Evolutionary conservation across 2,797 vertebrate species (phyloP).

Genomic region (Crypturellus tataupa): DNA sequence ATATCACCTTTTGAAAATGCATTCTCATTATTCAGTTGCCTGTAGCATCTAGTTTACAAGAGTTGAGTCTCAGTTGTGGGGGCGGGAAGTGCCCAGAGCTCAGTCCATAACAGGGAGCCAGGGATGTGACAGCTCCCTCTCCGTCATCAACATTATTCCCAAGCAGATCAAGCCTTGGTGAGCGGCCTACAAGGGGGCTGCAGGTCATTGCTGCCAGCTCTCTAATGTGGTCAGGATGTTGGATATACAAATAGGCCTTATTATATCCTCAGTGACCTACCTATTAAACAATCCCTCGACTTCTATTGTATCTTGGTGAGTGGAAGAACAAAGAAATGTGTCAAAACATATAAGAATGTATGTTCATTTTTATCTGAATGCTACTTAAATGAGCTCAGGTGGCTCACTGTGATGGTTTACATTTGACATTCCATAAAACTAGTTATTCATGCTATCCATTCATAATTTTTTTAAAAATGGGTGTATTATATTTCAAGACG

Average conservation of each 20-base stretch:
- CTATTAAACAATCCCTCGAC: neutral
- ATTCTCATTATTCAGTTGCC: neutral
- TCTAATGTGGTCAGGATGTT: neutral
- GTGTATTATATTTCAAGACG: constrained; percentile 61
- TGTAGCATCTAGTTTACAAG: neutral
- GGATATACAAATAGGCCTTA: neutral
- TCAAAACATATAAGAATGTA: neutral
- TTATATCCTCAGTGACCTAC: neutral
- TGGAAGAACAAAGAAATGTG: constrained; percentile 53
- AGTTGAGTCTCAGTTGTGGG: rapidly evolving
- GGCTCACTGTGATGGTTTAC: constrained; percentile 17
- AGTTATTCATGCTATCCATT: neutral
- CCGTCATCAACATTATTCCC: neutral
- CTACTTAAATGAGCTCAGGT: constrained; percentile 24
- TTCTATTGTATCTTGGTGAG: constrained; percentile 37
- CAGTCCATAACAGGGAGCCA: rapidly evolving
- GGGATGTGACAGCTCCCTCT: neutral
- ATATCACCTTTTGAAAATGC: neutral
- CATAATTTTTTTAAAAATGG: constrained; percentile 44
- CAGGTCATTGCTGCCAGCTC: neutral
- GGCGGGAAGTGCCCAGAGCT: neutral
- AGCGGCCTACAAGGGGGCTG: neutral
- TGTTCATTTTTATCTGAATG: neutral
- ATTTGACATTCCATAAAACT: constrained; percentile 12
- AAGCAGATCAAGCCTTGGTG: neutral